Base-by-base conservation (phyloP, 2,113 vertebrate genomes). In the Stomatorhinus ivindoensis region DNA sequence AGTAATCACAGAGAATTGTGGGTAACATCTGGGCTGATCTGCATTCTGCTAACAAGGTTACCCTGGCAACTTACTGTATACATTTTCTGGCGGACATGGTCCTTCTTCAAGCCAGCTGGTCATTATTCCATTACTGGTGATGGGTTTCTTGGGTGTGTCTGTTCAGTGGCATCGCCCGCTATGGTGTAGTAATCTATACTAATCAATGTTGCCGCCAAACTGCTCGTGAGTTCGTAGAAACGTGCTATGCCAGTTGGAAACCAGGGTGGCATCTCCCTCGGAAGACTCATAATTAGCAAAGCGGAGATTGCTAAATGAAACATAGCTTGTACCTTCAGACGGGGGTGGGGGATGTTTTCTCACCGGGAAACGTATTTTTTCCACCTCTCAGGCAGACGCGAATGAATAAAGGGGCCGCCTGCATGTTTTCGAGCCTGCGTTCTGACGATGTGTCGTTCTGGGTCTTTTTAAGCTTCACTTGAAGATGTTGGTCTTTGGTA, bases 41-140 rank as follows among this genome's bases (percentile, higher is more conserved):
- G 93, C 95, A 96, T 96, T 94, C 92, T 93, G 92, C 90, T 92
- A 93, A 93, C 92, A 91, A 90, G 91, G 95, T 96, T 95, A 93
- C 95, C 95, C 94, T 89, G 95, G 95, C 89, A 94, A 96, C 95
- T 46, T 94, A 95, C 94, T 94, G 94, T 95, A 95, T 92, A 87
- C 55, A 47, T 91, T 92, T 92, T 69, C 92, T 90, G 88, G 92
- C 93, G 92, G 92, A 92, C 92, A 93, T 93, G 94, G 92, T 91
- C 91, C 94, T 94, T 93, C 93, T 94, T 95, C 94, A 95, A 95
- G 95, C 95, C 95, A 94, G 95, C 96, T 94, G 94, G 95, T 93
- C 90, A 91, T 96, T 95, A 93, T 94, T 93, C 91, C 61, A 91
- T 58, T 92, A 94, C 94, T 93, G 92, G 91, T 94, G 94, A 91